Percentiles rank a stretch among this genome's conserved stretches.
These are phyloP conservation scores for Rhea pennata DNA, from an alignment of 2,113 vertebrate species.

Conservation along the genomic window DNA sequence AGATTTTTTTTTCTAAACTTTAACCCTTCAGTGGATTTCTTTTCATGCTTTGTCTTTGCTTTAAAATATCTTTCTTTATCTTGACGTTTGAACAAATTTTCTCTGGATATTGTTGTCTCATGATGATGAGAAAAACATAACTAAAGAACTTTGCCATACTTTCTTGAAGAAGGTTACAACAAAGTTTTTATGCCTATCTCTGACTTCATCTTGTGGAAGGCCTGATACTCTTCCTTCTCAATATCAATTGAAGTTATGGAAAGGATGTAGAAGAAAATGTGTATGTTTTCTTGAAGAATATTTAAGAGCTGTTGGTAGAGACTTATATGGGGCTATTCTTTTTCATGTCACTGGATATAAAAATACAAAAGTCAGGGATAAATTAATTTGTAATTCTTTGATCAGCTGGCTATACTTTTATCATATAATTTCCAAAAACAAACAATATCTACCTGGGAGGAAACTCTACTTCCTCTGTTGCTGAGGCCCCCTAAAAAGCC, in stretches of 20 bases:
- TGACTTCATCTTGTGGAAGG: neutral
- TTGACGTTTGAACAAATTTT: neutral
- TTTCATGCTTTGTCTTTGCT: neutral
- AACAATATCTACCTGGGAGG: neutral
- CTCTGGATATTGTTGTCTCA: neutral
- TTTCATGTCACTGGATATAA: neutral
- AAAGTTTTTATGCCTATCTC: neutral
- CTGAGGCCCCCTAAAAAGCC: neutral
- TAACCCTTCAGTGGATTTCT: neutral
- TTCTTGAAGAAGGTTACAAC: neutral
- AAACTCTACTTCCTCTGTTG: neutral
- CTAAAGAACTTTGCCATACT: neutral
- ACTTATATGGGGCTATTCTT: neutral
- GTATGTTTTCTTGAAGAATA: neutral
- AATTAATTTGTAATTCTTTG: constrained; percentile 5
- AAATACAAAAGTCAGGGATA: neutral
- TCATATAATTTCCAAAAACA: neutral
- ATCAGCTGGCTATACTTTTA: neutral
- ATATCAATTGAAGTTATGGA: neutral
- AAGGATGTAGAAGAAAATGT: neutral
- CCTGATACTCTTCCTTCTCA: too few relatives aligned
- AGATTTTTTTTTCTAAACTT: neutral
- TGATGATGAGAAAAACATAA: neutral
- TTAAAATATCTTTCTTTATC: neutral
- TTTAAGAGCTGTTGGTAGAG: neutral